Evolutionary conservation across 1,140 invertebrate species (phyloP), one percentile per base, ranked within the genome.

Genomic region (Papilio glaucus): DNA sequence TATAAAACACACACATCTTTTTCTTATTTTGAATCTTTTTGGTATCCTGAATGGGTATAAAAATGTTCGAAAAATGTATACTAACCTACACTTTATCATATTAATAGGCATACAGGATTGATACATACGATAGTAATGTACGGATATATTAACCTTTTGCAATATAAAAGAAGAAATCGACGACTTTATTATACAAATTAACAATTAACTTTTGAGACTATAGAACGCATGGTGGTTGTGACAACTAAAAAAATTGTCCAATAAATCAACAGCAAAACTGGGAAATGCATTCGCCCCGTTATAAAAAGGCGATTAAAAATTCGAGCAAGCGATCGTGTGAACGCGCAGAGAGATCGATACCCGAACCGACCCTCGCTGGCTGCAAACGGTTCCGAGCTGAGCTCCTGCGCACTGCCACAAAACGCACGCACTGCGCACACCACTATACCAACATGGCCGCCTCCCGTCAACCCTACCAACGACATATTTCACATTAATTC

Each of bases 401-500:
- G 76, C 79, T 84, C 82, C 63, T 89, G 88, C 88, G 88, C 87
- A 85, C 67, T 81, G 77, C 45, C 72, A 72, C 72, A 73, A 81
- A 82, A 77, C 61, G 37, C 38, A 57, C 71, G 62, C 76, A 78
- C 73, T 85, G 85, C 85, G 86, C 86, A 87, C 74, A 79, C 37
- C 29, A 71, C 67, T 24, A 73, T 73, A 77, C 72, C 73, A 77
- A 72, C n/a, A 78, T 75, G 78, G 80, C 80, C 65, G 73, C 77
- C 79, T 74, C 75, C 74, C 79, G 77, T 80, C 65, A 80, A 76
- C 61, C 73, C 81, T 72, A 75, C 75, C 63, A 76, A 71, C 77
- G 81, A 85, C 83, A 85, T 82, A 84, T 82, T 85, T 88, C 76
- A 86, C 81, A 88, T 86, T 85, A 84, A 82, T 76, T 85, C 77